phyloP scores from a whole-genome alignment of 2,888 invertebrate species.

The Aspidapion aeneum region DNA sequence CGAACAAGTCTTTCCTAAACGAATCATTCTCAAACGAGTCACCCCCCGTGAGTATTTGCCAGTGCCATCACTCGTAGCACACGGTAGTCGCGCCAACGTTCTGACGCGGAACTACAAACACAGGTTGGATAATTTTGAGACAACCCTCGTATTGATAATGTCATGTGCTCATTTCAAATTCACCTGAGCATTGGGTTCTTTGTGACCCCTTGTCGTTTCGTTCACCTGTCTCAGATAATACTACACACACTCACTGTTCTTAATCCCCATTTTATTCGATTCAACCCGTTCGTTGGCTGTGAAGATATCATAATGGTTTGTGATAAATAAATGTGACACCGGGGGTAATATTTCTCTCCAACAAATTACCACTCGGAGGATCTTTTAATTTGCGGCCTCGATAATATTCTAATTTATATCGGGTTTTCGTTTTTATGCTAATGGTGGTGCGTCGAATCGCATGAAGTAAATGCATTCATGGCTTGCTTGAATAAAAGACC shows the following conservation, averaged over 20 bases:
- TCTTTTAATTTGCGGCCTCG: constrained; percentile 23
- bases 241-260: constrained; percentile 7
- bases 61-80: too few species aligned
- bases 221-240: constrained; percentile 8
- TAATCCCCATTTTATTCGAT: constrained; percentile 19
- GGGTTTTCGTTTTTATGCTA: constrained; percentile 23
- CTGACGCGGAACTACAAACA: too few species aligned
- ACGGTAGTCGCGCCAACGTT: too few species aligned
- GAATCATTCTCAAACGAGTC: too few species aligned
- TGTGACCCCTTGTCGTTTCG: constrained; percentile 7
- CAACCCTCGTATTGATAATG: constrained; percentile 30
- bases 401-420: constrained; percentile 25
- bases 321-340: not conserved
- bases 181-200: constrained; percentile 15
- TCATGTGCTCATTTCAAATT: constrained; percentile 27
- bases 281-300: constrained; percentile 14
- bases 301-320: constrained; percentile 22
- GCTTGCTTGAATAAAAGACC: too few species aligned
- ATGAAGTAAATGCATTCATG: not conserved
- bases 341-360: constrained; percentile 23
- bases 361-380: constrained; percentile 22
- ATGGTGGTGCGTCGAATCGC: constrained; percentile 4
- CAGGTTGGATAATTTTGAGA: too few species aligned
- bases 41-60: too few species aligned
- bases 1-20: too few species aligned